Evolutionary conservation across 2,113 vertebrate genomes (phyloP).

Genomic region (Strigops habroptila): DNA sequence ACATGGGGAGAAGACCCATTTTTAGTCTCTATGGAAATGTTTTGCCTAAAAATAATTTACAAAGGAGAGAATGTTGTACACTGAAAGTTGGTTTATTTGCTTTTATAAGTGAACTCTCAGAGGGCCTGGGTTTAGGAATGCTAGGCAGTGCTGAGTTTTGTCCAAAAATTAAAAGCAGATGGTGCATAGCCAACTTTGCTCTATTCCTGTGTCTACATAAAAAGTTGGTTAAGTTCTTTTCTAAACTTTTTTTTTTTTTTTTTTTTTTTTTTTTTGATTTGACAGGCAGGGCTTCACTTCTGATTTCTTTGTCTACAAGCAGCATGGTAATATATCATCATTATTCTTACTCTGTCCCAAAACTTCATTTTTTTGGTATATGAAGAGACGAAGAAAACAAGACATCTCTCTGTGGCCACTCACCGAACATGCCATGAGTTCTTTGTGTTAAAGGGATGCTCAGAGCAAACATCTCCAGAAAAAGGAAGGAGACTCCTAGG

Average conservation of each 20-base stretch:
- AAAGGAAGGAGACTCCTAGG: background rate
- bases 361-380: background rate
- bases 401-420: background rate
- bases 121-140: background rate
- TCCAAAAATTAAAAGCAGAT: constrained; percentile 15
- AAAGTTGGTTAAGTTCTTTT: background rate
- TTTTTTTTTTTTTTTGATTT: background rate
- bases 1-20: background rate
- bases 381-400: background rate
- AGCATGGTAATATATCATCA: background rate
- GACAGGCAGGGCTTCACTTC: background rate
- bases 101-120: background rate
- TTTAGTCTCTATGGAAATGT: background rate
- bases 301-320: background rate
- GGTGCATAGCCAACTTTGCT: background rate
- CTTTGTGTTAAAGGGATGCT: background rate
- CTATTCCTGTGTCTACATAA: background rate
- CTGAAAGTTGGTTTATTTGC: background rate
- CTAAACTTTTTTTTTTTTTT: background rate
- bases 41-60: background rate
- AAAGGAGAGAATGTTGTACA: background rate
- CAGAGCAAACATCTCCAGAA: background rate
- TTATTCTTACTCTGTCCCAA: background rate
- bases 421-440: background rate
- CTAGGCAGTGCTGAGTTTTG: background rate